Evolutionary conservation across 2,888 invertebrate species (phyloP), one percentile per base, ranked within the genome.

Genomic region (Proisotoma minuta): DNA sequence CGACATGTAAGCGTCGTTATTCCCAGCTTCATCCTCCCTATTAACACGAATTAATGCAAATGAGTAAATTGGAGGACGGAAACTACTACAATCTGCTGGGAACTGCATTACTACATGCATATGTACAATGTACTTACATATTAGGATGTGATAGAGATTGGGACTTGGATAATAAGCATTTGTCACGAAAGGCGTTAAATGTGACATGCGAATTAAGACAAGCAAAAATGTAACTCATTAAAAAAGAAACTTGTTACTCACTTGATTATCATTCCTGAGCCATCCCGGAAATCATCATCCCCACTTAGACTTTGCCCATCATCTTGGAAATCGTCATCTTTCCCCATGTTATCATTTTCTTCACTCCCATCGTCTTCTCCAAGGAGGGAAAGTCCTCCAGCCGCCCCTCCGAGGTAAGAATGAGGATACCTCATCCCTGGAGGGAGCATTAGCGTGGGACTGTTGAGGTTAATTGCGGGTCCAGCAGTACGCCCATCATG

Each of bases 401-500:
- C 28, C 5, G 10, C 24, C 2, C 39, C 20, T 4, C 15, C 4
- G 18, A 43, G 20, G 43, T 4, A 4, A n/a, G n/a, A n/a, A n/a
- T n/a, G n/a, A 22, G 53, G 53, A 20, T 54, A 54, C n/a, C 53
- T 29, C 53, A 69, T 62, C 26, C 66, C 66, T 3, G 70, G 53
- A 63, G 12, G 63, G 54, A 54, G 63, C 62, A 51, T 60, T 39
- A 39, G 65, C 59, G 68, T 59, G 20, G 71, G 68, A 43, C 56
- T 66, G 28, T 60, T 62, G 8, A 71, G 60, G 43, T 49, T 50
- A 8, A 59, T 77, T 77, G 91, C 91, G 1, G 91, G 85, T 80
- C 91, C 91, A 1, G 92, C 86, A 65, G 91, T 91, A 72, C 94
- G 83, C 0, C 63, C 63, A 56, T 94, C 94, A 75, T 94, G 93